Evolutionary conservation across 2,113 vertebrate species (phyloP), one percentile per base, ranked within the genome.

Genomic region (Jacana jacana): DNA sequence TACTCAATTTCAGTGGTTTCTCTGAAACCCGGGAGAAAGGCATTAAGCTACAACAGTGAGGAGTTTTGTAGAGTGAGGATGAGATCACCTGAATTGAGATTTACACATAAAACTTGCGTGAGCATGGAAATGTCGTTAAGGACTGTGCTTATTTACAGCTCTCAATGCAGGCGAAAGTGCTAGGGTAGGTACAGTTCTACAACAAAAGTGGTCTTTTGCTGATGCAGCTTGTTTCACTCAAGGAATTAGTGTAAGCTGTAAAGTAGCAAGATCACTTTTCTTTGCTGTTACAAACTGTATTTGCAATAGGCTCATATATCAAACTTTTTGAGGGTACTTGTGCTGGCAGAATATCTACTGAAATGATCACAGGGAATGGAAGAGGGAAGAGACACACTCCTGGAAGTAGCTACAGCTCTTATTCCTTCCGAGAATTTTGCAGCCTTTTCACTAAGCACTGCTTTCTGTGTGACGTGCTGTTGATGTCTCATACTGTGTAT

Each of bases 61-160:
- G 19, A 91, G 35, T 89, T 92, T 23, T 81, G 33, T 60, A 40
- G 55, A 81, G 48, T 57, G 55, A 65, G 39, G 42, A 42, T 55
- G 68, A 91, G 54, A 90, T 87, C 23, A 52, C 49, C 66, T 87
- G 19, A 61, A 81, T n/a, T 5, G 4, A 65, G 42, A 77, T 65
- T 39, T 46, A 22, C 14, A 9, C 19, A 4, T 93, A 90, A 81
- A 94, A 88, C 44, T 81, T 60, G 19, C 17, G 57, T 68, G 33
- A 75, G 49, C 40, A 7, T 84, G 63, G 55, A 86, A 60, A 57
- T 76, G 82, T 68, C 27, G 0, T 86, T 81, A 71, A 81, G 22
- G 64, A 35, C 64, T 69, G 9, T 77, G 52, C 22, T 95, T 92
- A 92, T 96, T 96, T 95, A 92, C 57, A 90, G 1, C 42, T 58